phyloP scores from a whole-genome alignment of 2,888 invertebrate species.

The Plagiodera versicolora region DNA sequence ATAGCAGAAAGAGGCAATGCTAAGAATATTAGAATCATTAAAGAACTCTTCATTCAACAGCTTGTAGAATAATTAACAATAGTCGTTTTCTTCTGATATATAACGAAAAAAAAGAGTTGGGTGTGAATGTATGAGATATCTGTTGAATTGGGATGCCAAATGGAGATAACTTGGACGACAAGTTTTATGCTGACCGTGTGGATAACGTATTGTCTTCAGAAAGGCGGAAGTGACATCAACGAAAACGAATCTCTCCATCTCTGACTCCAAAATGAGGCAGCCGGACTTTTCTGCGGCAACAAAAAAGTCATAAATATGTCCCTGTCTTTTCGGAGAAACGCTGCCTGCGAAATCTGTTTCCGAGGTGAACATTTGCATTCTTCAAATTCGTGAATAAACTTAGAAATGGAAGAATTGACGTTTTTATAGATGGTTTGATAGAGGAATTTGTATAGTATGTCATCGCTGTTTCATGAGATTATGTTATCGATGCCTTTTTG shows the following conservation, averaged over 20 bases:
- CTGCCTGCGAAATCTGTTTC: neutral
- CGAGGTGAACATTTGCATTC: conserved; percentile 8
- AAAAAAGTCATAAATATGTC: conserved; percentile 9
- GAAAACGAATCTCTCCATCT: neutral
- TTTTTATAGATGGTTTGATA: neutral
- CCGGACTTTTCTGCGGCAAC: neutral
- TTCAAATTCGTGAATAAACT: conserved; percentile 2
- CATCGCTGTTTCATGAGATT: neutral
- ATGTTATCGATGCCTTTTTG: neutral
- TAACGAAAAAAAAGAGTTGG: too few relatives aligned
- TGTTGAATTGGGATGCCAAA: too few relatives aligned
- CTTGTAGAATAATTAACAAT: too few relatives aligned
- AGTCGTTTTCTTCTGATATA: too few relatives aligned
- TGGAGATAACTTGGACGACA: neutral
- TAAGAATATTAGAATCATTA: too few relatives aligned
- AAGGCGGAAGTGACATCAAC: neutral
- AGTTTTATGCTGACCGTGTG: neutral
- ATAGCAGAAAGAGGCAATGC: too few relatives aligned
- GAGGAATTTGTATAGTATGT: neutral
- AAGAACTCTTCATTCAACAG: too few relatives aligned
- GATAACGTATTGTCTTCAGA: neutral
- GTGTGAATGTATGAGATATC: too few relatives aligned
- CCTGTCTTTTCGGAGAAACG: neutral
- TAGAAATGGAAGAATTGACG: conserved; percentile 3
- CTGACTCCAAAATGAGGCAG: neutral